Conservation (phyloP, 2,888 invertebrate genomes). For the Drosophila fulvimacula region DNA sequence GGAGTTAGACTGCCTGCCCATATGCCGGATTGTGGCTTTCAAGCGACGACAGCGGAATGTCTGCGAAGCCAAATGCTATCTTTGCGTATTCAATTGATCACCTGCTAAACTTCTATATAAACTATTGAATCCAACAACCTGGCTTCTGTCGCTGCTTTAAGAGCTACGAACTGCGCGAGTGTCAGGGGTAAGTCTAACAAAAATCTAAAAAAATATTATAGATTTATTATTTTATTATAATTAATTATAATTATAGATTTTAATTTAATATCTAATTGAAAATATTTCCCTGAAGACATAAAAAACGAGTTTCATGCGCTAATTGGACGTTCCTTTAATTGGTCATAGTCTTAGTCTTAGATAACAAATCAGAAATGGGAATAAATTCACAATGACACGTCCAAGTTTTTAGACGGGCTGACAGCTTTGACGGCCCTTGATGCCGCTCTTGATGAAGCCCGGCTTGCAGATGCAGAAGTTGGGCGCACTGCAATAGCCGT, state of each 20-base stretch:
- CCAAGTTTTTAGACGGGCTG: slow-evolving; percentile 77
- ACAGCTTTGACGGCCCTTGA: slow-evolving; percentile 87
- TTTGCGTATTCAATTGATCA: slow-evolving; percentile 63
- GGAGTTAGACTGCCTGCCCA: slow-evolving; percentile 81
- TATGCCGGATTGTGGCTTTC: slow-evolving; percentile 82
- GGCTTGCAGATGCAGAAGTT: slow-evolving; percentile 90
- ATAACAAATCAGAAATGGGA: slow-evolving; percentile 2
- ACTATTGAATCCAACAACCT: slow-evolving; percentile 73
- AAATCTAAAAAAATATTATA: no score
- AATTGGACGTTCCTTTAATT: slow-evolving; percentile 65
- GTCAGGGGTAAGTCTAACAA: slow-evolving; percentile 70
- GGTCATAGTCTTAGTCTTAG: slow-evolving; percentile 12
- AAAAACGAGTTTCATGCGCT: slow-evolving; percentile 77
- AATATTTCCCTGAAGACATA: slow-evolving; percentile 43
- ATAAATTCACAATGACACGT: neutral
- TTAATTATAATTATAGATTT: no score
- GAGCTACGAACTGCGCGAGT: slow-evolving; percentile 85
- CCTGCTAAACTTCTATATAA: neutral
- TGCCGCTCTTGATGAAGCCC: slow-evolving; percentile 86
- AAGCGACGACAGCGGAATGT: slow-evolving; percentile 78
- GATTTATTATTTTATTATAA: no score
- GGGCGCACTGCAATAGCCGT: slow-evolving; percentile 90
- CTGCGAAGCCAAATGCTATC: slow-evolving; percentile 82
- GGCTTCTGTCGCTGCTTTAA: slow-evolving; percentile 87
- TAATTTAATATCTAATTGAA: neutral